Base-by-base conservation (phyloP, 2,113 vertebrate genomes). In the Aplodontia rufa region DNA sequence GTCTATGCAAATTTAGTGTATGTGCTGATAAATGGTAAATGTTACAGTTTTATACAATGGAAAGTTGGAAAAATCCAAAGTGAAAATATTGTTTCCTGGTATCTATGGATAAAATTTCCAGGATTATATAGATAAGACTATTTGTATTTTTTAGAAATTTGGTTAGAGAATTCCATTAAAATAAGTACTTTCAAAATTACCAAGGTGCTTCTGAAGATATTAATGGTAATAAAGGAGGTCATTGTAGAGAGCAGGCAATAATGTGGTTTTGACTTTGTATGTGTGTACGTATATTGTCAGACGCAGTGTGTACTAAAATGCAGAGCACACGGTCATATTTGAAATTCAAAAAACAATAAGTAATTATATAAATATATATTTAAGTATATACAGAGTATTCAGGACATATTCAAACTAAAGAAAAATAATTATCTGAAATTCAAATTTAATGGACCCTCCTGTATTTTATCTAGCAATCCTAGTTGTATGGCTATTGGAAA, bases 391-490 rank as follows among this genome's bases (percentile, higher is more conserved):
- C 26, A 90, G 7, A 40, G 37, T 64, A 83, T 11, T 75, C 72
- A 3, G 14, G 37, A 32, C 35, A 60, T 45, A 69, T n/a, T 82
- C 82, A 71, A 17, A 37, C 40, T 62, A 17, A 76, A 68, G 19
- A 66, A 88, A 90, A 92, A 51, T 40, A 37, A 76, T 53, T 60
- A 32, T 72, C 81, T 93, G 71, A 91, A 94, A 82, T 83, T 87
- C 60, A 72, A 49, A 51, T 40, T 49, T n/a, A 90, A 49, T 49
- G 28, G 45, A 42, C 8, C 8, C 24, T 30, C 35, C 16, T 72
- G 1, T 62, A 49, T 74, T 96, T 85, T 90, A 71, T 62, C 47
- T 85, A 35, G 19, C 37, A 83, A 90, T 16, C n/a, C 24, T 71
- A 30, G 8, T 20, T 66, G 9, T 42, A 37, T 6, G 10, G 19